A percentile compares a stretch with the other conserved stretches of the same genome.
phyloP scores from a whole-genome alignment of 2,888 invertebrate genomes.

The Aplocera efformata region DNA sequence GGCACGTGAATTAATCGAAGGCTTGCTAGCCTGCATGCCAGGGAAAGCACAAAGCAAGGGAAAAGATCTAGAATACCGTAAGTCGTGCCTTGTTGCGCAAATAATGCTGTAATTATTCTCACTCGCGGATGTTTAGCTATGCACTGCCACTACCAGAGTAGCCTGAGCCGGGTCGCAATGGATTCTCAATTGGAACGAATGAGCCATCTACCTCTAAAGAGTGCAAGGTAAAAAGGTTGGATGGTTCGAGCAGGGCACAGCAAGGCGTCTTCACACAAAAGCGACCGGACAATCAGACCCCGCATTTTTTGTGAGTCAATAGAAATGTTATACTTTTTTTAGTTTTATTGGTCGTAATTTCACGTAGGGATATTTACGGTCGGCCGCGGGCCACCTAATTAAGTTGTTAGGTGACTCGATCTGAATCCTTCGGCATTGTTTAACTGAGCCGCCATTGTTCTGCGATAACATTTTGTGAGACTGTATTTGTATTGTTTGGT shows the following conservation, averaged over 20 bases:
- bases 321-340: conserved; percentile 79
- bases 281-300: conserved; percentile 71
- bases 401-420: conserved; percentile 74
- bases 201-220: conserved; percentile 25
- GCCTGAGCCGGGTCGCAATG: conserved; percentile 32
- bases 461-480: conserved; percentile 58
- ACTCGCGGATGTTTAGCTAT: conserved; percentile 34
- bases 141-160: conserved; percentile 31
- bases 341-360: conserved; percentile 78
- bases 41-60: conserved; percentile 1
- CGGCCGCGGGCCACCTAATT: conserved; percentile 76
- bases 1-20: not conserved
- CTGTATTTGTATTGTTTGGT: conserved; percentile 58
- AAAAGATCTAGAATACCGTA: conserved; percentile 34
- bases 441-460: conserved; percentile 62
- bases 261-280: conserved; percentile 72
- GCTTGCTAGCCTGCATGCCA: conserved; percentile 5
- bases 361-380: conserved; percentile 77
- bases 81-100: conserved; percentile 44
- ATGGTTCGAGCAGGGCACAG: conserved; percentile 49
- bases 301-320: conserved; percentile 75
- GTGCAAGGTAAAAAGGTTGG: conserved; percentile 37
- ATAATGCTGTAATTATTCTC: conserved; percentile 43
- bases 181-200: conserved; percentile 32
- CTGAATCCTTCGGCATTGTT: conserved; percentile 67